phyloP scores from a whole-genome alignment of 2,797 vertebrate genomes.

The Bradypus variegatus region DNA sequence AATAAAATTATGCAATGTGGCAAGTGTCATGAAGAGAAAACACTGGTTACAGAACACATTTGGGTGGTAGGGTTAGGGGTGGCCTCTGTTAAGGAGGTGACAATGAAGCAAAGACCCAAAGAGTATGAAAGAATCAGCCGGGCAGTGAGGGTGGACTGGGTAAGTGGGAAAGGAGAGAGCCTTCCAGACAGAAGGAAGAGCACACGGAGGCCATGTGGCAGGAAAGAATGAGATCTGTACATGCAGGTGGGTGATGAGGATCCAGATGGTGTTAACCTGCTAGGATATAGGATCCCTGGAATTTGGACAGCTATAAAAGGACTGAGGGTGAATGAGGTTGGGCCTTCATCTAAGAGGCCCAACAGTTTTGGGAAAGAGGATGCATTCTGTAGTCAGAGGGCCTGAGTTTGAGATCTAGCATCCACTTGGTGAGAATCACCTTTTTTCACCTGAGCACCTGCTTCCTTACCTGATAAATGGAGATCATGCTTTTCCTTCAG shows the following conservation, averaged over 20 bases:
- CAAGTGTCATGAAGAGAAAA: neutral
- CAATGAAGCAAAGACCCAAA: neutral
- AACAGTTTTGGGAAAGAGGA: neutral
- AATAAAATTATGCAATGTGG: neutral
- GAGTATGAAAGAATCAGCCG: neutral
- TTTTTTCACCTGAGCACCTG: neutral
- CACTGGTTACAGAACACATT: neutral
- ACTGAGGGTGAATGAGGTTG: neutral
- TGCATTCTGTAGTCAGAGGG: neutral
- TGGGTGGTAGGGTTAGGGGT: neutral
- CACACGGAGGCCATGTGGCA: neutral
- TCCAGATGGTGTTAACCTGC: neutral
- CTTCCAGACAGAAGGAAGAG: neutral
- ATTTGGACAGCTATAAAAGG: neutral
- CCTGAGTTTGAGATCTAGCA: neutral
- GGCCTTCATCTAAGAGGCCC: neutral
- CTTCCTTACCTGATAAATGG: neutral
- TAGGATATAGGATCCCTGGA: neutral
- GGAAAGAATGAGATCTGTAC: neutral
- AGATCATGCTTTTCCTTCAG: neutral
- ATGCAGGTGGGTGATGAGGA: neutral
- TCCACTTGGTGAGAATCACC: neutral
- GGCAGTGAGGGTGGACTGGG: accelerated
- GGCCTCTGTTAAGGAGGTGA: neutral
- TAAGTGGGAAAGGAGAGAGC: no score